Base-by-base conservation (phyloP, 2,888 invertebrate species). In the Lycaena phlaeas region DNA sequence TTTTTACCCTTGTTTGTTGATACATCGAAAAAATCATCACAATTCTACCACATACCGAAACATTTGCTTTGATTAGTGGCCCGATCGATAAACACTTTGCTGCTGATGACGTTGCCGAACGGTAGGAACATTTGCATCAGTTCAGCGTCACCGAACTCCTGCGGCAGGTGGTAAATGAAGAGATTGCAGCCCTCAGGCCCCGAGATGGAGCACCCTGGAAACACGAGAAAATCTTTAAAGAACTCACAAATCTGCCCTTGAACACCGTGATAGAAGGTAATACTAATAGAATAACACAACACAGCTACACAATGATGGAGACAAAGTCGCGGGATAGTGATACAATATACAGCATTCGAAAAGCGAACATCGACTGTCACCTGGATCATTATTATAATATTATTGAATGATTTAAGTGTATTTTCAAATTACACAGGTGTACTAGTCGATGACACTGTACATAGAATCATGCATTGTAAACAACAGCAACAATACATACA, bases 61-160 rank as follows among this genome's bases (percentile, higher is more conserved):
- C 98, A 99, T 90, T 99, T 99, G 90, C 98, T 98, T 88, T 99
- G 98, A 86, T 98, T 98, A 70, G 98, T 99, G 77, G 98, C 98
- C 64, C 98, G 92, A 86, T 99, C 99, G 76, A 99, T 98, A 88
- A 99, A 99, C 62, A 99, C 99, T 89, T 99, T 99, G 84, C 98
- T 98, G 87, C 97, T 97, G 87, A 99, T 98, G 72, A 99, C 98
- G 84, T 96, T 97, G 64, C 99, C 99, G 79, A 99, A 99, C 51
- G 98, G 98, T 78, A 98, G 89, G 87, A 99, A 99, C 98, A 99
- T 98, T 88, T 98, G 98, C 92, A 98, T 98, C 72, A 99, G 91
- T 86, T 99, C 99, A 50, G 94, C 92, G 79, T 99, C 99, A 44
- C 98, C 98, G 75, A 99, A 99, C 87, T 99, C 99, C 87, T 98